Base-by-base conservation (phyloP, 2,797 vertebrate genomes). In the Gouania willdenowi region DNA sequence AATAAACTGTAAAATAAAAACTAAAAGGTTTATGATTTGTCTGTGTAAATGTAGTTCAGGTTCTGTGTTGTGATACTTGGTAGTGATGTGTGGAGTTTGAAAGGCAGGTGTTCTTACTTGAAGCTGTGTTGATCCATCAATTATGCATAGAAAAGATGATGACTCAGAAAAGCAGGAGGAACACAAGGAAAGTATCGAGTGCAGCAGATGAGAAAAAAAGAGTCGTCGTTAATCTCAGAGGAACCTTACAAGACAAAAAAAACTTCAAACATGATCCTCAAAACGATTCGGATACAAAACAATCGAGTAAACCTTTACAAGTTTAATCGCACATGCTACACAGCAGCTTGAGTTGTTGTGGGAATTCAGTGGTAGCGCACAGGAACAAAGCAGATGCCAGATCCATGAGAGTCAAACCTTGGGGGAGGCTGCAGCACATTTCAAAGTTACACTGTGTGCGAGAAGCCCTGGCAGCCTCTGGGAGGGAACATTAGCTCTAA, bases 41-140 rank as follows among this genome's bases (percentile, higher is more conserved):
- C n/a, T n/a, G n/a, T n/a, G n/a, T n/a, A n/a, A n/a, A n/a, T n/a
- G n/a, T n/a, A n/a, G n/a, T n/a, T n/a, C n/a, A n/a, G n/a, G n/a
- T n/a, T n/a, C n/a, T n/a, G n/a, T n/a, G n/a, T n/a, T n/a, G n/a
- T n/a, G n/a, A n/a, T n/a, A n/a, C n/a, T n/a, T n/a, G n/a, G n/a
- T n/a, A n/a, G n/a, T n/a, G n/a, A n/a, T n/a, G n/a, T n/a, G n/a
- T n/a, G n/a, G n/a, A n/a, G n/a, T 4, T 9, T 34, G 28, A 67
- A 42, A 54, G 44, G 16, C 8, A 38, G 26, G 25, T 61, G 24
- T 30, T 76, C 81, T 81, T 59, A 82, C 82, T 70, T 85, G 79
- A 38, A 82, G 81, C 84, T 84, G 64, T 24, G 59, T 11, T 27
- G 31, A 62, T 50, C 48, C 77, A 60, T 75, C 71, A 60, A 41